phyloP scores from a whole-genome alignment of 1,140 invertebrate genomes.

The Chymomyza costata region DNA sequence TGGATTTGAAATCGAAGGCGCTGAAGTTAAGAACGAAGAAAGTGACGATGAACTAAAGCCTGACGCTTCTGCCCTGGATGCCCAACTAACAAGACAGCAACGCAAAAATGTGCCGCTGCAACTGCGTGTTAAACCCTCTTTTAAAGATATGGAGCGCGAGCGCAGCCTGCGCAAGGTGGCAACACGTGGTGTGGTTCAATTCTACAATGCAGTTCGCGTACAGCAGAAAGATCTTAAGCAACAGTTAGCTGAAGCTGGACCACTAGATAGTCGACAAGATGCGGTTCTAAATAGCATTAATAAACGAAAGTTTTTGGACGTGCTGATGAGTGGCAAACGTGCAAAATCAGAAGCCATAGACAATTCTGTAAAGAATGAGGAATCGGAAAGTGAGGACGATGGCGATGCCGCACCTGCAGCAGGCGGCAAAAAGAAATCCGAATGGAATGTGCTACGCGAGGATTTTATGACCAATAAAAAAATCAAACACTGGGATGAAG shows the following conservation, averaged over 20 bases:
- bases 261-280: slow-evolving; percentile 87
- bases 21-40: slow-evolving; percentile 75
- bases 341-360: slow-evolving; percentile 80
- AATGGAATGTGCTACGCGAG: slow-evolving; percentile 81
- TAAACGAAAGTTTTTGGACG: slow-evolving; percentile 88
- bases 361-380: slow-evolving; percentile 76
- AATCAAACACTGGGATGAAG: slow-evolving; percentile 94
- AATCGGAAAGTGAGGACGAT: slow-evolving; percentile 70
- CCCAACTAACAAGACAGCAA: slow-evolving; percentile 48
- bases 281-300: slow-evolving; percentile 88
- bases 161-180: slow-evolving; percentile 87
- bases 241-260: slow-evolving; percentile 83
- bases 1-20: slow-evolving; percentile 77
- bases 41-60: slow-evolving; percentile 72
- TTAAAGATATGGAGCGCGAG: slow-evolving; percentile 84
- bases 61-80: slow-evolving; percentile 55
- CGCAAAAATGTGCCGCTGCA: slow-evolving; percentile 79
- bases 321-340: slow-evolving; percentile 83
- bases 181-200: slow-evolving; percentile 92
- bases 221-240: slow-evolving; percentile 88
- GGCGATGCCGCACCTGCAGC: not conserved
- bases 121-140: slow-evolving; percentile 85
- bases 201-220: slow-evolving; percentile 92
- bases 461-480: slow-evolving; percentile 92
- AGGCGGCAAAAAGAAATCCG: slow-evolving; percentile 73